phyloP scores from a whole-genome alignment of 2,888 invertebrate genomes.

The Morpho helenor region DNA sequence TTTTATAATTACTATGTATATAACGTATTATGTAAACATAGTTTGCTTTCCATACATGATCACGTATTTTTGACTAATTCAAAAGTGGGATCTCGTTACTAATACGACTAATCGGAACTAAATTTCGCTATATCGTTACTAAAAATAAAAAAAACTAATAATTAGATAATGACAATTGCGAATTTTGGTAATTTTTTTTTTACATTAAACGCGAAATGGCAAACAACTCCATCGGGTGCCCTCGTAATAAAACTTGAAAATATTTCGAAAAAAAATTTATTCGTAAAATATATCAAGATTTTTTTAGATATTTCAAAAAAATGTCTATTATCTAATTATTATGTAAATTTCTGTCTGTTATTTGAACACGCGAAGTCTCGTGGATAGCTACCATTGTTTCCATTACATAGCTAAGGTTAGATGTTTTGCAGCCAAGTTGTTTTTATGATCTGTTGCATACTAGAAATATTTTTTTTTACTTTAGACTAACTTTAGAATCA shows the following conservation, averaged over 20 bases:
- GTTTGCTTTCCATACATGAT: constrained; percentile 26
- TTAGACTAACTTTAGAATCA: not conserved
- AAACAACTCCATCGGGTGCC: too few species aligned
- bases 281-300: constrained; percentile 11
- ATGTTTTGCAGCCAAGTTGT: not conserved
- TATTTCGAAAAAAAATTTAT: constrained; percentile 14
- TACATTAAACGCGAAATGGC: not conserved
- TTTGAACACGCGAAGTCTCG: constrained; percentile 11
- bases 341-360: not conserved
- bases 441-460: not conserved
- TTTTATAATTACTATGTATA: too few species aligned
- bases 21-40: constrained; percentile 14
- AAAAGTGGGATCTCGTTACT: constrained; percentile 40
- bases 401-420: not conserved
- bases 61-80: constrained; percentile 45
- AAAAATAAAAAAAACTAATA: constrained; percentile 13
- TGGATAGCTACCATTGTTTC: constrained; percentile 20
- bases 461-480: not conserved
- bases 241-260: constrained; percentile 17
- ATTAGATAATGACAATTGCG: constrained; percentile 21
- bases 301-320: constrained; percentile 14
- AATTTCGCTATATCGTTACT: constrained; percentile 5
- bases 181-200: not conserved
- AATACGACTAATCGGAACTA: not conserved
- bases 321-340: constrained; percentile 20